These are phyloP conservation scores for Leucophenga varia DNA, from an alignment of 1,140 invertebrate genomes.

Conservation along the genomic window DNA sequence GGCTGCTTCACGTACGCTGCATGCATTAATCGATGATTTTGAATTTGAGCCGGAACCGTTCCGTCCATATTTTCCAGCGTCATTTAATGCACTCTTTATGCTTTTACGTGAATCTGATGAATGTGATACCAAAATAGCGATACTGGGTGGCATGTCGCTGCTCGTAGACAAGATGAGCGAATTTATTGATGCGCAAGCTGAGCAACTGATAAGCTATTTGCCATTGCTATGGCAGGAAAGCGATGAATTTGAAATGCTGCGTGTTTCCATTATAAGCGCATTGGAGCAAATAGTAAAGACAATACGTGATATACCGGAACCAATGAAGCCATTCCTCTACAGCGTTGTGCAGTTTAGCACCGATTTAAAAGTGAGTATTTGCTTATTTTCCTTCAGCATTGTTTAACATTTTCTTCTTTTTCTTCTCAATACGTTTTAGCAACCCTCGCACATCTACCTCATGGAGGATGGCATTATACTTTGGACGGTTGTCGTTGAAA, in stretches of 20 bases:
- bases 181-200: constrained; percentile 67
- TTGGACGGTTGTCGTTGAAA: constrained; percentile 82
- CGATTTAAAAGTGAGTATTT: constrained; percentile 63
- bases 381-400: neutral
- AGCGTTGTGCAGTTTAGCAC: constrained; percentile 79
- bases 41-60: constrained; percentile 87
- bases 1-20: constrained; percentile 72
- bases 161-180: constrained; percentile 83
- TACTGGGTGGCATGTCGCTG: constrained; percentile 86
- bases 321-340: constrained; percentile 70
- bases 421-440: constrained; percentile 38
- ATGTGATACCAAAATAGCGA: constrained; percentile 93
- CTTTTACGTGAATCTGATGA: constrained; percentile 85
- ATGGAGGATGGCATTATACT: constrained; percentile 90
- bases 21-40: constrained; percentile 86
- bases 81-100: constrained; percentile 77
- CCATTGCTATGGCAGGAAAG: constrained; percentile 86
- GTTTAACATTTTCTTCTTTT: neutral
- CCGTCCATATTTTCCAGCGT: constrained; percentile 74
- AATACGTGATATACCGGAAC: constrained; percentile 63
- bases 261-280: constrained; percentile 87
- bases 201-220: constrained; percentile 77
- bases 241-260: constrained; percentile 81
- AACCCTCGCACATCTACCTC: constrained; percentile 83
- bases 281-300: constrained; percentile 65